These are phyloP conservation scores for Corvus moneduloides DNA, from an alignment of 2,113 vertebrate genomes.

Conservation along the genomic window DNA sequence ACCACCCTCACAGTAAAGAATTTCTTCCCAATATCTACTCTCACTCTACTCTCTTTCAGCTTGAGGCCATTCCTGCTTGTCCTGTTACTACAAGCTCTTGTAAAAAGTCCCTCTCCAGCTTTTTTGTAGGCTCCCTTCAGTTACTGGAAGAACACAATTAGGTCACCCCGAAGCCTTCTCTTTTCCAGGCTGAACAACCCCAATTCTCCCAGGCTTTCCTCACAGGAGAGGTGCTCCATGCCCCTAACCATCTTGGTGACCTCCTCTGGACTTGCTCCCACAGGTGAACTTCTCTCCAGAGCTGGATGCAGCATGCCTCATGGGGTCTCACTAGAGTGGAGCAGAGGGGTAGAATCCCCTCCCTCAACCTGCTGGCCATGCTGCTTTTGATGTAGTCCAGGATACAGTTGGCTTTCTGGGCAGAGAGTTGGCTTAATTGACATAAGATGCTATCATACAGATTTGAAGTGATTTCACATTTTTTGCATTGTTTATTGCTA, in stretches of 20 bases:
- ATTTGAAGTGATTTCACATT: background rate
- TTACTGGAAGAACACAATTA: background rate
- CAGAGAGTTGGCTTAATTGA: background rate
- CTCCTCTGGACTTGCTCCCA: background rate
- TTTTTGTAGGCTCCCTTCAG: background rate
- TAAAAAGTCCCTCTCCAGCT: background rate
- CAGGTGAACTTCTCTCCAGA: background rate
- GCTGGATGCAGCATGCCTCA: background rate
- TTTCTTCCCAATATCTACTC: background rate
- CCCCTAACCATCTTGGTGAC: background rate
- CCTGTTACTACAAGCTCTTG: background rate
- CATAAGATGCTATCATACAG: background rate
- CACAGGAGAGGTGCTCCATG: background rate
- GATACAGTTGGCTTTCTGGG: background rate
- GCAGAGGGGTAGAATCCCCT: background rate
- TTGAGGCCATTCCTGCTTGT: background rate
- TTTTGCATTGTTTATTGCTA: background rate
- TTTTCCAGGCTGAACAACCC: background rate
- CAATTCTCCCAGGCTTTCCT: background rate
- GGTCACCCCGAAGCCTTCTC: background rate
- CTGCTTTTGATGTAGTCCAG: background rate
- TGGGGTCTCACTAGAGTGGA: background rate
- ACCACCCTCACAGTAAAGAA: background rate
- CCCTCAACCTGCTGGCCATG: background rate
- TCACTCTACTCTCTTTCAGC: background rate